These are phyloP conservation scores for Acrobasis suavella DNA, from an alignment of 2,888 invertebrate genomes.

Conservation along the genomic window DNA sequence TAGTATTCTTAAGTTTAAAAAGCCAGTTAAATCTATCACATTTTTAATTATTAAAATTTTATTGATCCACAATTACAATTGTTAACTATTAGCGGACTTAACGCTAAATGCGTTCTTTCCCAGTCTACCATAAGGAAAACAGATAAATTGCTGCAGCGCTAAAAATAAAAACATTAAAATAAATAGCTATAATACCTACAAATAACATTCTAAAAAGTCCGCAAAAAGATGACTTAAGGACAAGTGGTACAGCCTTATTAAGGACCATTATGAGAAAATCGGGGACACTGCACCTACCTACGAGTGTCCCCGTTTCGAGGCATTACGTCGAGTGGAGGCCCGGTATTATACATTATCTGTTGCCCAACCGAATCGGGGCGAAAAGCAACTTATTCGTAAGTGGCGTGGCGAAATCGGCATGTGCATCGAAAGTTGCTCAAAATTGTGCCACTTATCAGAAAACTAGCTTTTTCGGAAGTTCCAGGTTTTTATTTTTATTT, in stretches of 20 bases:
- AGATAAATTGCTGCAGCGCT: too few relatives aligned
- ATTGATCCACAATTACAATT: too few relatives aligned
- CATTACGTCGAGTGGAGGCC: slow-evolving; percentile 47
- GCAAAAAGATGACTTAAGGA: slow-evolving; percentile 21
- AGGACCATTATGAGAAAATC: slow-evolving; percentile 43
- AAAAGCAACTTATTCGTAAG: slow-evolving; percentile 39
- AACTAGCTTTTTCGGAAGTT: too few relatives aligned
- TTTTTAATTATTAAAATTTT: too few relatives aligned
- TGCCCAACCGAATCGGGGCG: slow-evolving; percentile 39
- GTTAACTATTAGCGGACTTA: too few relatives aligned
- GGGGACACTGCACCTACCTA: slow-evolving; percentile 1
- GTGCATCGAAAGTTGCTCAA: slow-evolving; percentile 13
- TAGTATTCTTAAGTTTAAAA: too few relatives aligned
- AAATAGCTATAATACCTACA: too few relatives aligned
- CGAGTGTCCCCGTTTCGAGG: slow-evolving; percentile 44
- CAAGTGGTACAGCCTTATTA: slow-evolving; percentile 34
- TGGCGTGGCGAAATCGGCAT: slow-evolving; percentile 14
- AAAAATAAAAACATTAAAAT: too few relatives aligned
- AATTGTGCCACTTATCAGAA: not conserved
- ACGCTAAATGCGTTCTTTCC: too few relatives aligned
- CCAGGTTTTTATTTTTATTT: too few relatives aligned
- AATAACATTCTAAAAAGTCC: slow-evolving; percentile 16
- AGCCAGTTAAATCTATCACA: too few relatives aligned
- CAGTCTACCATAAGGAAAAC: too few relatives aligned
- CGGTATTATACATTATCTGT: slow-evolving; percentile 41